Conservation (phyloP, 2,888 invertebrate genomes). For the Himalopsyche japonica region DNA sequence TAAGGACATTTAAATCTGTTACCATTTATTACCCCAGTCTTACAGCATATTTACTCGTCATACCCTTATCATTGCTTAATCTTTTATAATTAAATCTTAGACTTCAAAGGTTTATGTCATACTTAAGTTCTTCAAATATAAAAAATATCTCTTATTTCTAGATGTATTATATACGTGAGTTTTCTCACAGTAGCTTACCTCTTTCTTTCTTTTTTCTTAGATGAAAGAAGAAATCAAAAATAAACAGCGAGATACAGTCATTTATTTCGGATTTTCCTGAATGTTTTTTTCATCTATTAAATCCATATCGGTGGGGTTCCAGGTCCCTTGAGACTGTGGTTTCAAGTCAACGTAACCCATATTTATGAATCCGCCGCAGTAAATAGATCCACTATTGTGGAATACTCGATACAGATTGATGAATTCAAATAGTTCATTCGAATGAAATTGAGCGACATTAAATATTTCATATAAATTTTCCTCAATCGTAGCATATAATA, state of each 20-base stretch:
- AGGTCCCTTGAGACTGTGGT: not conserved
- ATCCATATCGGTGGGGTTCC: not conserved
- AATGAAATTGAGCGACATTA: not conserved
- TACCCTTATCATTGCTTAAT: too few relatives aligned
- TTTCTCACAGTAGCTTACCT: not conserved
- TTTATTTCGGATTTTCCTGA: not conserved
- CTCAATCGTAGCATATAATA: too few relatives aligned
- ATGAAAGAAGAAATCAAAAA: not conserved
- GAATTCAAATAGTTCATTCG: not conserved
- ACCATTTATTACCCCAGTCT: too few relatives aligned
- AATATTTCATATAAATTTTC: not conserved
- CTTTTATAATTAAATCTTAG: too few relatives aligned
- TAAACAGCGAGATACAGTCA: not conserved
- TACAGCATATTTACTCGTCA: too few relatives aligned
- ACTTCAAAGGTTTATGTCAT: too few relatives aligned
- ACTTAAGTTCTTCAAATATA: too few relatives aligned
- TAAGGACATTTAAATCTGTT: too few relatives aligned
- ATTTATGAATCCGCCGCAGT: not conserved
- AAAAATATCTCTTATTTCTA: too few relatives aligned
- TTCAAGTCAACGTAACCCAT: not conserved
- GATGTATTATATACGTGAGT: too few relatives aligned
- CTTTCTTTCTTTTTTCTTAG: not conserved
- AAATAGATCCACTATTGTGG: not conserved
- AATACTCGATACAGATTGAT: not conserved
- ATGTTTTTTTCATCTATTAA: not conserved